phyloP scores from a whole-genome alignment of 2,113 vertebrate species.

The Platanista minor region DNA sequence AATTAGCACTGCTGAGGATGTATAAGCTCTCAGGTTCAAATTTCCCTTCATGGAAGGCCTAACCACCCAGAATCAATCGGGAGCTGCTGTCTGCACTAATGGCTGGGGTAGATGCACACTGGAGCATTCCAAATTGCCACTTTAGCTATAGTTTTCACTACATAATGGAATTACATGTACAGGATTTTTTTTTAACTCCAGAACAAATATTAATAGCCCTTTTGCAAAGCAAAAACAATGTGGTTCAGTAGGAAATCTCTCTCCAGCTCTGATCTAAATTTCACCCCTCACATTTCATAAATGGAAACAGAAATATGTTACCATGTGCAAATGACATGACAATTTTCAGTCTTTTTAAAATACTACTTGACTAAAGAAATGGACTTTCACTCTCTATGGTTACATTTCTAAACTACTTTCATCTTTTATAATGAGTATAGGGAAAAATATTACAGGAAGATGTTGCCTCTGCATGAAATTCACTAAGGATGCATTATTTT shows the following conservation, averaged over 20 bases:
- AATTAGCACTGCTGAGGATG: constrained; percentile 2
- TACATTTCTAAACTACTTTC: neutral
- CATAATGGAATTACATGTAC: neutral
- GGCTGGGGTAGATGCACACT: neutral
- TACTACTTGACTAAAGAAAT: constrained; percentile 24
- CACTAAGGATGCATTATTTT: neutral
- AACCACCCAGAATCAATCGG: neutral
- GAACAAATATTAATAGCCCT: constrained; percentile 13
- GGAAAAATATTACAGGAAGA: neutral
- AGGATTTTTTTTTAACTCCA: neutral
- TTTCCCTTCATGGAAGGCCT: constrained; percentile 16
- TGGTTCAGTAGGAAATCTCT: neutral
- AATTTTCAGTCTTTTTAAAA: constrained; percentile 27
- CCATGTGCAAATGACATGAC: neutral
- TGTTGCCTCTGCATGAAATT: neutral
- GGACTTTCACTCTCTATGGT: neutral
- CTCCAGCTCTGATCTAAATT: constrained; percentile 32
- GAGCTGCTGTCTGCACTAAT: neutral
- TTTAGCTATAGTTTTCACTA: neutral
- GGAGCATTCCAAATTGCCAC: neutral
- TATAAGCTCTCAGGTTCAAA: neutral
- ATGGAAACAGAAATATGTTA: neutral
- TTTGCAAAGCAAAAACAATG: neutral
- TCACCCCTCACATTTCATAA: constrained; percentile 12
- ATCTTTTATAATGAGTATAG: neutral